Percentiles rank a stretch among this genome's conserved stretches.
Evolutionary conservation across 2,888 invertebrate species (phyloP).

Genomic region (Stenolophus ochropezus): DNA sequence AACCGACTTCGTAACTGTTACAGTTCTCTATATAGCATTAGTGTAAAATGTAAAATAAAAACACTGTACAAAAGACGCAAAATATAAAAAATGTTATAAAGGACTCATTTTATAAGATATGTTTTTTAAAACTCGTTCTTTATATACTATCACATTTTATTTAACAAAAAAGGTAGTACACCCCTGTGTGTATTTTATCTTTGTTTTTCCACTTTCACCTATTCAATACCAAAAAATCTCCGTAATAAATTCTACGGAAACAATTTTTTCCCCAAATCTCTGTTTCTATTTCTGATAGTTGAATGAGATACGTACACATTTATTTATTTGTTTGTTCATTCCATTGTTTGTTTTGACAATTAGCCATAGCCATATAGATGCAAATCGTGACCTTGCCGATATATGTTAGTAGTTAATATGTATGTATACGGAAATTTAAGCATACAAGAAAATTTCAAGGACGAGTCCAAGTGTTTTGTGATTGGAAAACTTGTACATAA

Average conservation of each 20-base stretch:
- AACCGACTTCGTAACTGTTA: too few relatives aligned
- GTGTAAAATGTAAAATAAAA: too few relatives aligned
- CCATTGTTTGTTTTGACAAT: slow-evolving; percentile 47
- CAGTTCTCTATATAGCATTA: too few relatives aligned
- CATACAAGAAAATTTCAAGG: not conserved
- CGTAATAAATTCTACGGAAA: not conserved
- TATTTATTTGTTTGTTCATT: not conserved
- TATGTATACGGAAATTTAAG: not conserved
- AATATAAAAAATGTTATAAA: too few relatives aligned
- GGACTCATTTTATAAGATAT: too few relatives aligned
- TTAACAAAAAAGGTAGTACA: not conserved
- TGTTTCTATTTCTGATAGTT: not conserved
- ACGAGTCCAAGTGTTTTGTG: not conserved
- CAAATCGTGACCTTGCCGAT: slow-evolving; percentile 13
- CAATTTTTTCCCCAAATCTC: not conserved
- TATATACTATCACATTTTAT: not conserved
- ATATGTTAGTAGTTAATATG: not conserved
- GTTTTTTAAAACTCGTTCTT: too few relatives aligned
- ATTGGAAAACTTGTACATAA: not conserved
- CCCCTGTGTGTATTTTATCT: not conserved
- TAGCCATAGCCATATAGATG: slow-evolving; percentile 14
- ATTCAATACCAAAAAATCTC: not conserved
- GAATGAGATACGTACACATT: not conserved
- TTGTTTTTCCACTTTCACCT: not conserved
- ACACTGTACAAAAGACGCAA: too few relatives aligned